Evolutionary conservation across 1,140 invertebrate genomes (phyloP).

Genomic region (Centruroides vittatus): DNA sequence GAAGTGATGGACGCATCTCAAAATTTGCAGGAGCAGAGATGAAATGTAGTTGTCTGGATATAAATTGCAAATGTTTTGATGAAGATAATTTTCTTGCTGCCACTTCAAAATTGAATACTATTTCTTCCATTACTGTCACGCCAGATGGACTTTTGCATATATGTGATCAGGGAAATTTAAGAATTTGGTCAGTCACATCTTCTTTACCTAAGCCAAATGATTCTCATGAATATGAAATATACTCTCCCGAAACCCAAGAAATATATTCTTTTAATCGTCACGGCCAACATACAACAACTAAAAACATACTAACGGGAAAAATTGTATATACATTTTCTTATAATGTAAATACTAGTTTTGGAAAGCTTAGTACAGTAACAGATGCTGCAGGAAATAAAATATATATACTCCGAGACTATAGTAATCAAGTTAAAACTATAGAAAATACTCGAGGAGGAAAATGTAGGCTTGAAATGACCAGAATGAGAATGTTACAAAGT

Average conservation of each 20-base stretch:
- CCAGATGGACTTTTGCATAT: slow-evolving; percentile 87
- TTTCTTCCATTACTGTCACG: slow-evolving; percentile 81
- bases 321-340: slow-evolving; percentile 88
- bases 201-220: slow-evolving; percentile 75
- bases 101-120: slow-evolving; percentile 75
- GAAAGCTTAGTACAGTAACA: slow-evolving; percentile 78
- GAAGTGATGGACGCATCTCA: slow-evolving; percentile 31
- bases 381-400: slow-evolving; percentile 88
- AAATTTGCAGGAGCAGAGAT: slow-evolving; percentile 34
- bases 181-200: slow-evolving; percentile 76
- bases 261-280: slow-evolving; percentile 79
- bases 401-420: slow-evolving; percentile 76
- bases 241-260: slow-evolving; percentile 77
- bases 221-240: slow-evolving; percentile 74
- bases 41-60: slow-evolving; percentile 36
- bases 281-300: slow-evolving; percentile 85
- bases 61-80: slow-evolving; percentile 57
- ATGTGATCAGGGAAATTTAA: slow-evolving; percentile 76
- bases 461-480: slow-evolving; percentile 60
- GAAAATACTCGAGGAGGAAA: slow-evolving; percentile 88
- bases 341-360: slow-evolving; percentile 90
- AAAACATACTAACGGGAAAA: slow-evolving; percentile 80
- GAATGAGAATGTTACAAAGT: slow-evolving; percentile 17
- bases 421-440: slow-evolving; percentile 55
- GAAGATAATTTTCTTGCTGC: slow-evolving; percentile 77